Evolutionary conservation across 1,140 invertebrate genomes (phyloP), one percentile per base, ranked within the genome.

Genomic region (Brachionus sp.): DNA sequence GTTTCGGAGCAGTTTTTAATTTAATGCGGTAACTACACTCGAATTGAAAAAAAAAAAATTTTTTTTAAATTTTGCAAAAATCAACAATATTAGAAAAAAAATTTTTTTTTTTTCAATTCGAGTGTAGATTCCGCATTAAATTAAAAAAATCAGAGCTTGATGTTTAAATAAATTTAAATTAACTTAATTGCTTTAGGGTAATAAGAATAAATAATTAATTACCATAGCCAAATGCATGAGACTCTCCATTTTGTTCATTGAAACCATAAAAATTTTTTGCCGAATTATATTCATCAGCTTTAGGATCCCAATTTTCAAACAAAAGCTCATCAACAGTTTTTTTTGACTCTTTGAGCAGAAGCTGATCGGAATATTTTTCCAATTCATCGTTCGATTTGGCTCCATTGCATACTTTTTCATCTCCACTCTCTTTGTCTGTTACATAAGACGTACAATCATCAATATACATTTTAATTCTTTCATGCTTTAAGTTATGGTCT

Each of bases 191-290:
- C n/a, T n/a, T n/a, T n/a, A n/a, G n/a, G n/a, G n/a, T n/a, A n/a
- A n/a, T n/a, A n/a, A n/a, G n/a, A n/a, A n/a, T n/a, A n/a, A n/a
- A n/a, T n/a, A n/a, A n/a, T n/a, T n/a, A n/a, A n/a, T n/a, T n/a
- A n/a, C 70, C 70, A 46, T 25, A 75, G 9, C 70, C 70, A 23
- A 46, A 75, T 12, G 25, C 23, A 75, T 50, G 42, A 23, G 70
- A 44, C 25, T 75, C 39, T 10, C 37, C 39, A 75, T 33, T 75
- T 75, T 75, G 70, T 5, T 75, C 70, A 46, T 75, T 75, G 19
- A 75, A 75, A 2, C 70, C 70, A 25, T 75, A 75, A 39, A 75
- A 75, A 13, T 75, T 75, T 46, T 75, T 75, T 12, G 37, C 19
- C 25, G 70, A 75, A 25, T 46, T n/a, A 33, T 35, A 75, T 33